These are phyloP conservation scores for Drosophila pallidifrons DNA, from an alignment of 1,140 invertebrate species.

Conservation along the genomic window DNA sequence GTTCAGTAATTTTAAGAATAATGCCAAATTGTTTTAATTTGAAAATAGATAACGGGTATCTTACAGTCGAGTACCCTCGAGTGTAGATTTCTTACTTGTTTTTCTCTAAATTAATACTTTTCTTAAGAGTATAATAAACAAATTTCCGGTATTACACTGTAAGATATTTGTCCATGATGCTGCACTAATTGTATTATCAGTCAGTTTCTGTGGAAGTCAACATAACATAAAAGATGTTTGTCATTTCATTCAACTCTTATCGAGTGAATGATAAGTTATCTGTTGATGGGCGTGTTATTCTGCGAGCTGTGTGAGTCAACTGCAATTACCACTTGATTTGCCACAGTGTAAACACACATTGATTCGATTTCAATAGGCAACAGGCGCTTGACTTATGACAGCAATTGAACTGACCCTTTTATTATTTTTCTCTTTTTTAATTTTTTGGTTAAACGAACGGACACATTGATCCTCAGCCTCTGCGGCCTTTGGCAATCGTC, in stretches of 20 bases:
- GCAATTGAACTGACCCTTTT: constrained; percentile 7
- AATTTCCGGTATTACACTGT: constrained; percentile 3
- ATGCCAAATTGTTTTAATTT: no score
- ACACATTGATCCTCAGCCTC: not conserved
- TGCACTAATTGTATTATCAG: constrained; percentile 1
- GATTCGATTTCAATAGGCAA: constrained; percentile 13
- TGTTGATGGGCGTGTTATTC: not conserved
- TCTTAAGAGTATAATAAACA: no score
- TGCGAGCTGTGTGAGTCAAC: not conserved
- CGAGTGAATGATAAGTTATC: constrained; percentile 14
- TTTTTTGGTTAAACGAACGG: not conserved
- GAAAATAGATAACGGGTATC: no score
- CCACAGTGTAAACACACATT: constrained; percentile 7
- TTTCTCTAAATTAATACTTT: no score
- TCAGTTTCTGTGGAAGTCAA: constrained; percentile 5
- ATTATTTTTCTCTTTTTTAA: not conserved
- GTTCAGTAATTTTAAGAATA: no score
- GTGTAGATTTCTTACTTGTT: no score
- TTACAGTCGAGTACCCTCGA: no score
- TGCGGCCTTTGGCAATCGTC: not conserved
- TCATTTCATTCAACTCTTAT: not conserved
- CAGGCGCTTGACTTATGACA: constrained; percentile 17
- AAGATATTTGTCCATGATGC: not conserved
- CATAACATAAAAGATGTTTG: not conserved
- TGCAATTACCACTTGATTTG: not conserved